phyloP scores from a whole-genome alignment of 1,140 invertebrate genomes.

The Leptinotarsa texana region DNA sequence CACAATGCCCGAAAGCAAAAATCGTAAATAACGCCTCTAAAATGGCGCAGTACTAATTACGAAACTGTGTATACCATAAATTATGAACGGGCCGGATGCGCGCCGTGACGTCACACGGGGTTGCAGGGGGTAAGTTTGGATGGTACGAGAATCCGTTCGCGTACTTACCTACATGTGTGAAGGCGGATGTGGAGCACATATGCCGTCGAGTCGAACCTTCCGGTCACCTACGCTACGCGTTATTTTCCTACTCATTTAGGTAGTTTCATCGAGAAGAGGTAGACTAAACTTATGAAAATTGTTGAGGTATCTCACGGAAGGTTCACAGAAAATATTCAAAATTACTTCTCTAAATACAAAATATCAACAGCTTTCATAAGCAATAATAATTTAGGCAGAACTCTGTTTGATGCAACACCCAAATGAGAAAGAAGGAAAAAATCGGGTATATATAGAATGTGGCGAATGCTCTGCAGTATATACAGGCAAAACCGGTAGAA shows the following conservation, averaged over 20 bases:
- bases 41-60: conserved; percentile 15
- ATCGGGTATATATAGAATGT: no score
- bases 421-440: no score
- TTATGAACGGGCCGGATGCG: conserved; percentile 22
- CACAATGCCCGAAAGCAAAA: not conserved
- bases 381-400: no score
- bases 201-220: conserved; percentile 12
- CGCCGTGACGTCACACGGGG: conserved; percentile 13
- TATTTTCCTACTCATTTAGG: not conserved
- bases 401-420: no score
- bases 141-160: not conserved
- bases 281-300: not conserved
- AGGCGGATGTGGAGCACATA: conserved; percentile 21
- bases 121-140: conserved; percentile 22
- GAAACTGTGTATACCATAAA: conserved; percentile 19
- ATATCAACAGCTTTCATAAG: no score
- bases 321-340: no score
- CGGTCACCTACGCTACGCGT: conserved; percentile 10
- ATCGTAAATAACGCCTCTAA: not conserved
- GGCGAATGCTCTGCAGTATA: no score
- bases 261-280: not conserved
- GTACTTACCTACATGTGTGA: conserved; percentile 2
- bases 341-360: no score
- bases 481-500: no score
- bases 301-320: no score